Evolutionary conservation across 2,888 invertebrate species (phyloP), one percentile per base, ranked within the genome.

Genomic region (Liodrosophila aerea): DNA sequence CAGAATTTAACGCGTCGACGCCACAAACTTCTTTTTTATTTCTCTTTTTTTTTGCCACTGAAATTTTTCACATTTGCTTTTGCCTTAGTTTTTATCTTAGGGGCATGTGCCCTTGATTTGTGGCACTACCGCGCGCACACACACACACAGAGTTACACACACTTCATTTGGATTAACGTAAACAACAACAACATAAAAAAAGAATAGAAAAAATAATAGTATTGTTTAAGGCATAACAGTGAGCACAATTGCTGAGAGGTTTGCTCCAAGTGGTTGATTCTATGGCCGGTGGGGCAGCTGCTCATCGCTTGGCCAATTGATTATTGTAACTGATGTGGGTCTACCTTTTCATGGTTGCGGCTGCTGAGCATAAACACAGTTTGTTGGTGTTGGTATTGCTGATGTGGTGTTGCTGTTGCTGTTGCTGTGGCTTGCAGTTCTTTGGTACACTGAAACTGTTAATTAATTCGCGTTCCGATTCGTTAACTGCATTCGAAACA

Each of bases 321-420:
- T 86, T 65, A 67, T 68, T 69, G 75, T 53, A 54, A 85, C 85
- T 85, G 78, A 74, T 61, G 69, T 51, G 49, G 49, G 57, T 13
- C 73, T 87, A 87, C 87, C 87, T 87, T 88, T 87, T 87, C 87
- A 87, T 87, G 82, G 71, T 85, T 77, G 72, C 75, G 81, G 74
- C 74, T 75, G 37, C 37, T 73, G 40, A 51, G 33, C 61, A 47
- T 37, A 40, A 36, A 15, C 50, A 39, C 60, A 56, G 51, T 9
- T 47, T 44, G 58, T 52, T 50, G 52, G 4, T 67, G 52, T 7
- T 31, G 40, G 13, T 9, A 43, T 1, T 49, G 40, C 9, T 52
- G 44, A 0, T 53, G 34, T 36, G 57, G 0, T 64, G 50, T 11
- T 37, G 31, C 37, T 60, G 50, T 12, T 66, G 45, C 18, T 58